Base-by-base conservation (phyloP, 1,140 invertebrate species). In the Dinoponera quadriceps region DNA sequence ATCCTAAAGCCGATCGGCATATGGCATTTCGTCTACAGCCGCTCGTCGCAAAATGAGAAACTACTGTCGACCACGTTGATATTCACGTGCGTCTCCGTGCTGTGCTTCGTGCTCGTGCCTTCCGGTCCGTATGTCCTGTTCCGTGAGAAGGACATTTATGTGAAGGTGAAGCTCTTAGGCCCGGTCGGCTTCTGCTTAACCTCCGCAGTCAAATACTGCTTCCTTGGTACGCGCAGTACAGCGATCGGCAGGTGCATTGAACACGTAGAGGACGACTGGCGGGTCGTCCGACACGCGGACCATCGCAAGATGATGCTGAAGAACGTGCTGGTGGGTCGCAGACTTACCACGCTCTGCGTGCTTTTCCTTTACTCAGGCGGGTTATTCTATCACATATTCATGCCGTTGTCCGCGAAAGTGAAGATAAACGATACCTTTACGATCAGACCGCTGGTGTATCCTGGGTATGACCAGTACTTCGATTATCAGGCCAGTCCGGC, bases 1-100 rank as follows among this genome's bases (percentile, higher is more conserved):
- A 71, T 88, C 1, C 63, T 91, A 9, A 82, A 72, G 5, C 84
- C 83, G 0, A 85, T 91, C 11, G 91, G 91, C 4, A 88, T 91
- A 13, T 88, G 88, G 71, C 74, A 86, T 16, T 29, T 87, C 5
- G 18, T 85, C 11, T 65, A 80, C 22, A 20, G 9, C 0, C 25
- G 20, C 13, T 59, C 44, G 38, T 62, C 82, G 16, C 51, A 2
- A 57, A 48, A 3, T 13, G 60, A 87, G 1, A 65, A 48, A 13
- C n/a, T 66, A 0, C 1, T 54, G 0, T 87, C 82, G 2, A 16
- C 51, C 0, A 0, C 51, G 0, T 2, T 85, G 9, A 82, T 77
- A 5, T 2, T 85, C 0, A 4, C 20, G 16, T 82, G 85, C 20
- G 62, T 38, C 25, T 59, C 5, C 4, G 2, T 57, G 1, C 0